Evolutionary conservation across 2,888 invertebrate species (phyloP).

Genomic region (Teleiodes luculella): DNA sequence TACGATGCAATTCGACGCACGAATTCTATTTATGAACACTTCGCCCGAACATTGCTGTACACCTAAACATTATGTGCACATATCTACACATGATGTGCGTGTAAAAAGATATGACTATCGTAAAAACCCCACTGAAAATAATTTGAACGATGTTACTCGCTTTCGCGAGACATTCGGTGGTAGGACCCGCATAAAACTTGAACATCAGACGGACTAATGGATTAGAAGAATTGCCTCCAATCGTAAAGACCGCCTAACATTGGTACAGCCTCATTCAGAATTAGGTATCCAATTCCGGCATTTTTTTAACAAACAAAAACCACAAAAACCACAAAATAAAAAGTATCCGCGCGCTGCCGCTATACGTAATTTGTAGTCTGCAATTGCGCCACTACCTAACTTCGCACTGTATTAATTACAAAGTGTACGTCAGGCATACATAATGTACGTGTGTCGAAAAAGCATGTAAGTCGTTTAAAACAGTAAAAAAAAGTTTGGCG

Average conservation of each 20-base stretch:
- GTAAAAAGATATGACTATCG: slow-evolving; percentile 76
- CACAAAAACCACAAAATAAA: too few relatives aligned
- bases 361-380: too few relatives aligned
- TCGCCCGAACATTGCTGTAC: slow-evolving; percentile 55
- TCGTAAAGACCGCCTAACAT: slow-evolving; percentile 60
- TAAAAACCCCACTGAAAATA: slow-evolving; percentile 75
- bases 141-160: slow-evolving; percentile 74
- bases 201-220: slow-evolving; percentile 74
- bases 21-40: slow-evolving; percentile 72
- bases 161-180: slow-evolving; percentile 71
- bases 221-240: slow-evolving; percentile 74
- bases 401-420: too few relatives aligned
- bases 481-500: too few relatives aligned
- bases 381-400: too few relatives aligned
- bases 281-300: too few relatives aligned
- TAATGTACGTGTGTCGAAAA: too few relatives aligned
- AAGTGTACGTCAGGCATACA: too few relatives aligned
- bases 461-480: too few relatives aligned
- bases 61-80: slow-evolving; percentile 71
- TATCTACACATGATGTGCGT: slow-evolving; percentile 71
- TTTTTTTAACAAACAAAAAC: too few relatives aligned
- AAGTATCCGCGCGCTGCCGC: too few relatives aligned
- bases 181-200: slow-evolving; percentile 73
- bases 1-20: slow-evolving; percentile 55
- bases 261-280: too few relatives aligned